Evolutionary conservation across 2,888 invertebrate genomes (phyloP).

Genomic region (Athalia rosae): DNA sequence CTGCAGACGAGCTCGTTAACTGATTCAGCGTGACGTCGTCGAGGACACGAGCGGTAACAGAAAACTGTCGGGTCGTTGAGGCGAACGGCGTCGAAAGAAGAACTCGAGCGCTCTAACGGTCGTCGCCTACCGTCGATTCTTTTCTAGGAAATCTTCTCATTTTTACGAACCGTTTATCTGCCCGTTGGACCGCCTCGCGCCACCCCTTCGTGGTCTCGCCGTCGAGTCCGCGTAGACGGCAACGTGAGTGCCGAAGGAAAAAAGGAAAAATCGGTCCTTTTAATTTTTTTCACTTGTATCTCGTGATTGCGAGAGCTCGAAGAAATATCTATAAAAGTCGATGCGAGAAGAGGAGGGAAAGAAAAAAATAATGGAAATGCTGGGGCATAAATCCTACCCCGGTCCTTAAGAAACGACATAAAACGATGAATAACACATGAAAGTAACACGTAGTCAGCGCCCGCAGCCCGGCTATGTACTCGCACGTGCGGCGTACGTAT

Average conservation of each 20-base stretch:
- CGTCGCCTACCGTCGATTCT: background rate
- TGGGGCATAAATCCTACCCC: background rate
- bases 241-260: no score
- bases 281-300: no score
- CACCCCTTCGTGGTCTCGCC: background rate
- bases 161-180: background rate
- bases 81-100: slow-evolving; percentile 5
- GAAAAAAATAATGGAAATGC: background rate
- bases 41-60: background rate
- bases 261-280: no score
- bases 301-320: background rate
- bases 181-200: background rate
- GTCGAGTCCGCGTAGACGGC: background rate
- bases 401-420: slow-evolving; percentile 12
- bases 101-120: slow-evolving; percentile 5
- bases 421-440: slow-evolving; percentile 27
- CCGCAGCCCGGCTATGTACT: background rate
- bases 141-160: background rate
- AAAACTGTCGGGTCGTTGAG: slow-evolving; percentile 23
- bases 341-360: background rate
- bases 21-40: slow-evolving; percentile 1
- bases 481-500: background rate
- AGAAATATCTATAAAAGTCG: slow-evolving; percentile 2
- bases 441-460: slow-evolving; percentile 18
- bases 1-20: slow-evolving; percentile 10